A percentile compares a stretch with the other conserved stretches of the same genome.
Evolutionary conservation across 2,797 vertebrate species (phyloP).

Genomic region (Bovichtus diacanthus): DNA sequence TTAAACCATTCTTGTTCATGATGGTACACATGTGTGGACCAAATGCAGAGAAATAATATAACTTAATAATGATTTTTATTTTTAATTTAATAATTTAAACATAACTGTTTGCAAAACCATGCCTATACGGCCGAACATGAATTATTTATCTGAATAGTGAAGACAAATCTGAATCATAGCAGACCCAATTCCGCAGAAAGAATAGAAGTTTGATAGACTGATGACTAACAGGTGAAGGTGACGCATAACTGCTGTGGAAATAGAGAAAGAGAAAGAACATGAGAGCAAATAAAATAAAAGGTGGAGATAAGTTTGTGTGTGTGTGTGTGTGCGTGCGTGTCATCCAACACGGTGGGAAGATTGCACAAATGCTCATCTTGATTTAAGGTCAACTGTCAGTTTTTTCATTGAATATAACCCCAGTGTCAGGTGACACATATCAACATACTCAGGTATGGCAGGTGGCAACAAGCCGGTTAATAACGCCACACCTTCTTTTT

Average conservation of each 20-base stretch:
- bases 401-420: constrained; percentile 57
- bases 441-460: constrained; percentile 62
- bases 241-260: constrained; percentile 25
- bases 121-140: constrained; percentile 7
- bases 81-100: too few relatives aligned
- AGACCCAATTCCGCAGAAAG: constrained; percentile 17
- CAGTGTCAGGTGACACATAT: constrained; percentile 36
- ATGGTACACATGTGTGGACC: not conserved
- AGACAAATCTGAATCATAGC: constrained; percentile 41
- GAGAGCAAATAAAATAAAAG: constrained; percentile 32
- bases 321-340: constrained; percentile 24
- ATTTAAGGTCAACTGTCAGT: constrained; percentile 70
- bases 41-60: constrained; percentile 14
- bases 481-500: constrained; percentile 67
- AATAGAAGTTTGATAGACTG: constrained; percentile 33
- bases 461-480: constrained; percentile 77
- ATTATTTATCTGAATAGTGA: constrained; percentile 36
- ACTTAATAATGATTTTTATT: too few relatives aligned
- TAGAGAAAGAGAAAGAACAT: constrained; percentile 22
- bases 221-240: constrained; percentile 54
- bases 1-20: not conserved
- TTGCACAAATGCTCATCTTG: constrained; percentile 50
- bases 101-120: not conserved
- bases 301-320: constrained; percentile 11
- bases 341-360: constrained; percentile 69